Percentiles rank a stretch among this genome's conserved stretches.
These are phyloP conservation scores for Torymus auratus DNA, from an alignment of 2,888 invertebrate genomes.

Conservation along the genomic window DNA sequence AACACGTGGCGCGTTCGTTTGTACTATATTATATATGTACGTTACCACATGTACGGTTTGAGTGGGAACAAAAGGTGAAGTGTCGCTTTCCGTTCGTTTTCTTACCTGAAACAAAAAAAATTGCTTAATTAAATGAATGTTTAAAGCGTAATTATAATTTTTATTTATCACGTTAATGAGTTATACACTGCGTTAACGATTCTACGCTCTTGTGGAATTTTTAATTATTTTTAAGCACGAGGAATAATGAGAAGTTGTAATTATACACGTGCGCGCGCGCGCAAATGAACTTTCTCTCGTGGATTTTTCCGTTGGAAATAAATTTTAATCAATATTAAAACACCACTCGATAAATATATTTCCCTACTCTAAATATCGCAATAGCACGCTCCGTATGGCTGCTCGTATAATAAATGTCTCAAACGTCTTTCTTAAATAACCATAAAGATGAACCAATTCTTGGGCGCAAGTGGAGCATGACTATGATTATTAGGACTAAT, in stretches of 20 bases:
- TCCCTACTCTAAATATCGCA: too few species aligned
- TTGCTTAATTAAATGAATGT: neutral
- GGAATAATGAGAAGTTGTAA: too few species aligned
- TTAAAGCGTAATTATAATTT: neutral
- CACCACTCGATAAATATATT: too few species aligned
- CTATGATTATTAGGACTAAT: slow-evolving; percentile 63
- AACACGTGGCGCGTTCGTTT: neutral
- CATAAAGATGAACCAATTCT: slow-evolving; percentile 23
- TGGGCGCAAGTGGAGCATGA: slow-evolving; percentile 21
- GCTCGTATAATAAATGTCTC: neutral
- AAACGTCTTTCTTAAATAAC: neutral
- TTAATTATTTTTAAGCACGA: too few species aligned
- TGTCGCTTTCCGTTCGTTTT: slow-evolving; percentile 5
- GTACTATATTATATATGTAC: neutral
- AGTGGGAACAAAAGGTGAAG: slow-evolving; percentile 11
- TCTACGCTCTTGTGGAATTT: too few species aligned
- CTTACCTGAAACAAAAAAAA: slow-evolving; percentile 51
- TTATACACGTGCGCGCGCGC: too few species aligned
- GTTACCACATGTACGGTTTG: slow-evolving; percentile 31
- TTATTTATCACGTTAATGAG: neutral
- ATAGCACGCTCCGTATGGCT: too few species aligned
- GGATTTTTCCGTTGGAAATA: too few species aligned
- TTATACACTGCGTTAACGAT: neutral
- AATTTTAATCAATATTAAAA: too few species aligned
- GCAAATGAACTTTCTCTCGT: too few species aligned